Evolutionary conservation across 2,888 invertebrate species (phyloP).

Genomic region (Eristalinus sepulchralis): DNA sequence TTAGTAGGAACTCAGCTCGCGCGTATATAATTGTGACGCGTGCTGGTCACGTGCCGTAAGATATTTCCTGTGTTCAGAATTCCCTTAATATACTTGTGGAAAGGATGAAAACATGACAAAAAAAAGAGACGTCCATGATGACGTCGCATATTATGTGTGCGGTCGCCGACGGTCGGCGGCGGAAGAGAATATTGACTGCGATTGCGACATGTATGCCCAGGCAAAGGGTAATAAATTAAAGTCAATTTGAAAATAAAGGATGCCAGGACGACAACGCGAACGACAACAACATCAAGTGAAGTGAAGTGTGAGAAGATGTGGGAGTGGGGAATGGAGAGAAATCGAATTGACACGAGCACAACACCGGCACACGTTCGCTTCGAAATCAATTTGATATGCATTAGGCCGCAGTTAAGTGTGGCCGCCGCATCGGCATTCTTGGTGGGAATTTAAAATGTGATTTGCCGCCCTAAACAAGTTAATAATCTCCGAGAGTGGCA

Average conservation of each 20-base stretch:
- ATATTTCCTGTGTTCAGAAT: constrained; percentile 46
- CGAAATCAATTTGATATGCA: constrained; percentile 67
- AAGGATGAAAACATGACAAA: constrained; percentile 13
- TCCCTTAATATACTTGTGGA: constrained; percentile 5
- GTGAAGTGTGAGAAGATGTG: background rate
- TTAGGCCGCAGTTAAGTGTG: constrained; percentile 59
- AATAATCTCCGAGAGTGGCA: background rate
- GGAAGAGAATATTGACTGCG: background rate
- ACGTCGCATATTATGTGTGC: constrained; percentile 55
- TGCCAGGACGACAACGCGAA: background rate
- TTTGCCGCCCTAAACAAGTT: constrained; percentile 21
- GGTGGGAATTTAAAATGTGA: constrained; percentile 26
- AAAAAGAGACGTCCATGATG: constrained; percentile 37
- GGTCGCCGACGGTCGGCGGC: background rate
- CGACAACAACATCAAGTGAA: background rate
- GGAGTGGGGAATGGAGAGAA: background rate
- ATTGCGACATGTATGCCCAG: background rate
- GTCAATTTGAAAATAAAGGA: constrained; percentile 41
- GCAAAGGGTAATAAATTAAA: constrained; percentile 68
- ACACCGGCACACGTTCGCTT: constrained; percentile 44
- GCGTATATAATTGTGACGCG: constrained; percentile 78
- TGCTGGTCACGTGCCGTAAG: constrained; percentile 78
- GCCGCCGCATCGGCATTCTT: constrained; percentile 22
- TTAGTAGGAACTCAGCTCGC: constrained; percentile 61
- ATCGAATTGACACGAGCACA: background rate